Evolutionary conservation across 2,797 vertebrate genomes (phyloP).

Genomic region (Streptopelia turtur): DNA sequence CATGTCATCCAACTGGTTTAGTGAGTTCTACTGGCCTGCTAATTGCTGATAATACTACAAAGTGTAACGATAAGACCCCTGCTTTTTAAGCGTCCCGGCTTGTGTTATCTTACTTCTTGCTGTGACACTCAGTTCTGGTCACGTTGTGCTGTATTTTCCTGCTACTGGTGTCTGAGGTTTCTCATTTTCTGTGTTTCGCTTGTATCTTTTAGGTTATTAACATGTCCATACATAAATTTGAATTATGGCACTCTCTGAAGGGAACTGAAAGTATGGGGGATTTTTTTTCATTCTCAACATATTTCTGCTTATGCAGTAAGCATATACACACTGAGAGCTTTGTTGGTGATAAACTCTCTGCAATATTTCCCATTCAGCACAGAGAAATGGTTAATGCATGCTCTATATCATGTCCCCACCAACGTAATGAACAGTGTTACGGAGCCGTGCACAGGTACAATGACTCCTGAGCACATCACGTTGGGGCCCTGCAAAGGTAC

Average conservation of each 20-base stretch:
- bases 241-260: not conserved
- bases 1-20: slow-evolving; percentile 54
- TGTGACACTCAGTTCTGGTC: not conserved
- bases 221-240: not conserved
- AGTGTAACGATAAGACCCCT: not conserved
- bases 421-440: not conserved
- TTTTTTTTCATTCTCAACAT: rapidly evolving
- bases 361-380: not conserved
- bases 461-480: not conserved
- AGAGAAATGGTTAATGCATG: not conserved
- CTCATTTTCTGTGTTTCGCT: not conserved
- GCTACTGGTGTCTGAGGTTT: not conserved
- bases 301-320: not conserved
- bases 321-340: not conserved
- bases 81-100: not conserved
- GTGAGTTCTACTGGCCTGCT: slow-evolving; percentile 21
- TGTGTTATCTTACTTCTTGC: not conserved
- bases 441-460: slow-evolving; percentile 20
- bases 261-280: not conserved
- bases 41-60: not conserved
- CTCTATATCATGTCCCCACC: not conserved
- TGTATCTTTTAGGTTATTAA: not conserved
- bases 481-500: not conserved
- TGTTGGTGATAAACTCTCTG: not conserved
- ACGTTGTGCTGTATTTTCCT: not conserved